Base-by-base conservation (phyloP, 2,888 invertebrate genomes). In the Apocheima hispidaria region DNA sequence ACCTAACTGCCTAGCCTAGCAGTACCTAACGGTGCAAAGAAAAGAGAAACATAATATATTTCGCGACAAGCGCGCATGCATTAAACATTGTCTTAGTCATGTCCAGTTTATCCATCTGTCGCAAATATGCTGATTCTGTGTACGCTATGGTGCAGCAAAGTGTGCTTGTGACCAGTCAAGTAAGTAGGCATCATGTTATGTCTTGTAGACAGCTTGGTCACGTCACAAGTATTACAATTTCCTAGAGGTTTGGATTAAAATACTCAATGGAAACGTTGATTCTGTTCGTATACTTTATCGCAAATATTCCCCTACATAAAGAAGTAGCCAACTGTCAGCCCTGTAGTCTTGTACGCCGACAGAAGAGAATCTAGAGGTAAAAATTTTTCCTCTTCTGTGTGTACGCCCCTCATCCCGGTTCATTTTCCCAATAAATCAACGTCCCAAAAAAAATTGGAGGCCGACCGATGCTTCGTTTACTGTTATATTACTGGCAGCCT, bases 91-190 rank as follows among this genome's bases (percentile, higher is more conserved):
- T 9, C 23, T 36, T 35, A 43, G 55, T 56, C 49, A 56, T 41
- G 49, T 28, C 18, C 14, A 28, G 26, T 18, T 40, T 35, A 12
- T 44, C 38, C 26, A 50, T 57, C 41, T 56, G 35, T 43, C 33
- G 43, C 50, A 43, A 56, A 56, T 50, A 48, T 56, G 56, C 40
- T 56, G 40, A 49, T 56, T 41, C 33, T 56, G 49, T 23, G n/a
- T n/a, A n/a, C n/a, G n/a, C n/a, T n/a, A 33, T 40, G 9, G 30
- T 50, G 35, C 12, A 50, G 26, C 43, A 50, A 56, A 56, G 35
- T 35, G 21, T 40, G 40, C 12, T 6, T 49, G 57, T 57, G 57
- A 50, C 23, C 9, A 6, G 57, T 35, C 50, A 50, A 18, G 43
- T 7, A 4, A 21, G 12, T 21, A 41, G 18, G 38, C n/a, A 6